phyloP scores from a whole-genome alignment of 2,888 invertebrate species.

The Pogonocherus hispidulus region DNA sequence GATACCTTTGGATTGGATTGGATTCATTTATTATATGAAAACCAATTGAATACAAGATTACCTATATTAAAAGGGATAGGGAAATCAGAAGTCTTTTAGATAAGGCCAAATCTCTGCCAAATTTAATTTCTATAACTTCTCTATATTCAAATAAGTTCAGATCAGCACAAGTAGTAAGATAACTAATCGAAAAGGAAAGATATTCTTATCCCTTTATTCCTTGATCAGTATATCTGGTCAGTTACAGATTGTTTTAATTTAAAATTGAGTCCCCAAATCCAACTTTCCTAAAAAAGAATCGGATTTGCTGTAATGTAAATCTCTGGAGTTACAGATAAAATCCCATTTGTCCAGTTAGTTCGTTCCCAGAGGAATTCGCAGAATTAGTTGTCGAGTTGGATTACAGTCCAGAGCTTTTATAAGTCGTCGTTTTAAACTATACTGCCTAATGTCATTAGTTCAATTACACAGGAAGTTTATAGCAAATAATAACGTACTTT shows the following conservation, averaged over 20 bases:
- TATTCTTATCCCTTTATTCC: no score
- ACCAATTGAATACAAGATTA: no score
- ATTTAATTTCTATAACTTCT: no score
- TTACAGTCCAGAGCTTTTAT: slow-evolving; percentile 35
- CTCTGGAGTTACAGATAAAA: slow-evolving; percentile 35
- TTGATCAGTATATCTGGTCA: background rate
- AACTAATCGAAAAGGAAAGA: no score
- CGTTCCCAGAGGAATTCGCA: slow-evolving; percentile 33
- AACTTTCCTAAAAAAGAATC: slow-evolving; percentile 26
- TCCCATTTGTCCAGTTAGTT: slow-evolving; percentile 38
- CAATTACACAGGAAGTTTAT: slow-evolving; percentile 18
- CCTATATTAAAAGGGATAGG: no score
- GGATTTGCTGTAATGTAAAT: slow-evolving; percentile 35
- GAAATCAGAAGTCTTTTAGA: no score
- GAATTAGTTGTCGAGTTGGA: slow-evolving; percentile 40
- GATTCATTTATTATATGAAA: no score
- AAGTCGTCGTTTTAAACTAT: slow-evolving; percentile 28
- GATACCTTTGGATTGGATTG: no score
- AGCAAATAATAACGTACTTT: background rate
- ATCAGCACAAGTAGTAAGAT: no score
- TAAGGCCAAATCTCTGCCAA: no score
- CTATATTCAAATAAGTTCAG: no score
- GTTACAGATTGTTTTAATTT: slow-evolving; percentile 18
- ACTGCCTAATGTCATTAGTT: slow-evolving; percentile 16
- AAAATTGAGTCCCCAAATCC: slow-evolving; percentile 8